Conservation (phyloP, 2,888 invertebrate genomes). For the Netelia virgata region DNA sequence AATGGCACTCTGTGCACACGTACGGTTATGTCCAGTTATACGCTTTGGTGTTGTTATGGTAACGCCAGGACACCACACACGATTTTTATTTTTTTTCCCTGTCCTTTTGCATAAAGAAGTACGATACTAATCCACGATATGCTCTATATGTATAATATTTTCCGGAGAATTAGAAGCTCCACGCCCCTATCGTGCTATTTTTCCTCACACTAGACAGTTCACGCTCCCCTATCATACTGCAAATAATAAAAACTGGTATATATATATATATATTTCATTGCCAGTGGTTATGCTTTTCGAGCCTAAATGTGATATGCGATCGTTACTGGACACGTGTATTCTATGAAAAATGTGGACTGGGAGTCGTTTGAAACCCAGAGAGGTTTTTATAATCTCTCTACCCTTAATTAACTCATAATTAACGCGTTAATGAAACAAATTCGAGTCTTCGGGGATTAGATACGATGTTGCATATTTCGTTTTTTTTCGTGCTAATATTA, state of each 20-base stretch:
- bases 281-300: not conserved
- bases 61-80: constrained; percentile 75
- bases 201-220: not conserved
- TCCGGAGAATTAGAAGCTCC: not conserved
- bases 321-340: not conserved
- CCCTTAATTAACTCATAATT: not conserved
- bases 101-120: constrained; percentile 29
- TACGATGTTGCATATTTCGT: not conserved
- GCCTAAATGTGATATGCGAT: no score
- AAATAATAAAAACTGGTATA: not conserved
- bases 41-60: constrained; percentile 75
- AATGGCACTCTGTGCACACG: constrained; percentile 73
- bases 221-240: not conserved
- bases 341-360: not conserved
- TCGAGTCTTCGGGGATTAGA: not conserved
- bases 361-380: not conserved
- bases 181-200: constrained; percentile 5
- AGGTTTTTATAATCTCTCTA: not conserved
- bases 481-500: not conserved
- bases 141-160: constrained; percentile 10
- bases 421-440: not conserved
- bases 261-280: not conserved
- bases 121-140: constrained; percentile 9
- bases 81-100: constrained; percentile 44
- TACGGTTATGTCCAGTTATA: constrained; percentile 34